phyloP scores from a whole-genome alignment of 2,888 invertebrate genomes.

The Notodonta dromedarius region DNA sequence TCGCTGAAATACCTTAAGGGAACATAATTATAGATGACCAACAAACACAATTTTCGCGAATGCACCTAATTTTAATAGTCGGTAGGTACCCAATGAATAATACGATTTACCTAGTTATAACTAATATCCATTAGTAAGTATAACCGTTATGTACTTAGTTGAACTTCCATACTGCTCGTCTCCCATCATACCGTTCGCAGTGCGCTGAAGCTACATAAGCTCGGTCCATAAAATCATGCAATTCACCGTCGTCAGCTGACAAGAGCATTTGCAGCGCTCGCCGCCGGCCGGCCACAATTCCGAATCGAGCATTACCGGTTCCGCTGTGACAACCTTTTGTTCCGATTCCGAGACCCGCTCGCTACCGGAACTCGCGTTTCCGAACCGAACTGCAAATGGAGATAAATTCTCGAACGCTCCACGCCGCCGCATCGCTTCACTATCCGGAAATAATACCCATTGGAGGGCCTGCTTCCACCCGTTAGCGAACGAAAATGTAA shows the following conservation, averaged over 20 bases:
- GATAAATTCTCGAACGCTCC: constrained; percentile 61
- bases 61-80: too few species aligned
- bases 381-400: constrained; percentile 66
- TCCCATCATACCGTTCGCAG: background rate
- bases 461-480: constrained; percentile 49
- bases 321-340: constrained; percentile 70
- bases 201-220: constrained; percentile 18
- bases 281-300: constrained; percentile 58
- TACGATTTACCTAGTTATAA: too few species aligned
- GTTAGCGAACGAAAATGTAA: constrained; percentile 63
- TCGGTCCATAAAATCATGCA: constrained; percentile 43
- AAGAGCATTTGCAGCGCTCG: constrained; percentile 51
- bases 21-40: too few species aligned
- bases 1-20: too few species aligned
- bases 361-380: constrained; percentile 61
- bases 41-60: too few species aligned
- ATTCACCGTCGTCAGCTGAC: constrained; percentile 51
- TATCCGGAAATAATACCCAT: constrained; percentile 61
- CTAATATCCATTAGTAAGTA: too few species aligned
- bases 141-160: too few species aligned
- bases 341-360: constrained; percentile 48
- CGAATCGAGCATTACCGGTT: constrained; percentile 68
- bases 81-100: too few species aligned
- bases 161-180: background rate
- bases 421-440: constrained; percentile 43